Base-by-base conservation (phyloP, 1,140 invertebrate species). In the Caenorhabditis tropicalis region DNA sequence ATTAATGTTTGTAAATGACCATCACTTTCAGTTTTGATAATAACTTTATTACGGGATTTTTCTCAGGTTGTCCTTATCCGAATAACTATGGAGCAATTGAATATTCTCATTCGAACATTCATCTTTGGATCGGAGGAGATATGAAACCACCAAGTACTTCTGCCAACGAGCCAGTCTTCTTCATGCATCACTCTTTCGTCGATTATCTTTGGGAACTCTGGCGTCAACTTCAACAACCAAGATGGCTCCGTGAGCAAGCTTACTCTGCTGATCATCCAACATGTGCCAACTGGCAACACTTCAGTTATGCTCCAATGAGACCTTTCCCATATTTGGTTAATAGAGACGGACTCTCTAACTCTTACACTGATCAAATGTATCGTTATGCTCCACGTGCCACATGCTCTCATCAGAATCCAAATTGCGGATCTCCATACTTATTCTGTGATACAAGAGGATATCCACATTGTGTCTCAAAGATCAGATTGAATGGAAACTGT, bases 171-270 rank as follows among this genome's bases (percentile, higher is more conserved):
- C 90, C 90, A 0, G 84, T 92, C 24, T 92, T 92, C 88, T 92
- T 90, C 84, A 80, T 92, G 85, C 92, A 92, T 85, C 92, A 93
- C 87, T 89, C 89, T 7, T 93, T 92, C 87, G 90, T 93, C 21
- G 92, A 93, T 87, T 87, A 86, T 46, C 81, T 91, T 53, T 92
- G 90, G 88, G 91, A 91, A 81, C 85, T 86, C 19, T 91, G 91
- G 91, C 83, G 91, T 29, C 90, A 91, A 80, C 43, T 87, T 36
- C 74, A 87, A 53, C 89, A 90, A 81, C 86, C 87, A 39, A 82
- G 84, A 82, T 88, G 86, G 86, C 39, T 86, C 36, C 81, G 87
- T 31, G 88, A 90, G 82, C 70, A 89, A 88, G 85, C 86, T 21
- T 89, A 86, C 81, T 84, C 89, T 65, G 87, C 88, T 33, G 90